phyloP scores from a whole-genome alignment of 2,888 invertebrate species.

The Drosophila cracens region DNA sequence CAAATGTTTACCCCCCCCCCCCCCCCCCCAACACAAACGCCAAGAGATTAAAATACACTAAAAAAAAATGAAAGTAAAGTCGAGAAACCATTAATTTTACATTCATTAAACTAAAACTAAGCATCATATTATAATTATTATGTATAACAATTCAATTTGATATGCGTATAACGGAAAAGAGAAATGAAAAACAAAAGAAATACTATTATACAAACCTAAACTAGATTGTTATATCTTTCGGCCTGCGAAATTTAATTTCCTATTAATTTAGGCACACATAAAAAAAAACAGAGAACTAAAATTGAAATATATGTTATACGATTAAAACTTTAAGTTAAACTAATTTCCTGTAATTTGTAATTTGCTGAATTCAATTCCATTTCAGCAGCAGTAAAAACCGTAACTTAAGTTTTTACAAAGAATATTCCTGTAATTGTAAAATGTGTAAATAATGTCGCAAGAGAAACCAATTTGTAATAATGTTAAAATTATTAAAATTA shows the following conservation, averaged over 20 bases:
- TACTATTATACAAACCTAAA: conserved; percentile 32
- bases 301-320: conserved; percentile 30
- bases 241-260: conserved; percentile 76
- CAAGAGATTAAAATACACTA: conserved; percentile 64
- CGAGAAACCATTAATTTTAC: conserved; percentile 54
- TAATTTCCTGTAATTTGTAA: conserved; percentile 57
- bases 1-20: conserved; percentile 44
- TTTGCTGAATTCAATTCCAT: conserved; percentile 42
- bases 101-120: conserved; percentile 42
- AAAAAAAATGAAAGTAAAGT: conserved; percentile 2
- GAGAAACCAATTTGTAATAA: conserved; percentile 37
- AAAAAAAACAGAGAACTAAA: conserved; percentile 26
- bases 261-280: conserved; percentile 67
- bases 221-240: conserved; percentile 63
- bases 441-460: conserved; percentile 66
- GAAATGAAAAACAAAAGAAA: conserved; percentile 22
- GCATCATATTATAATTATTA: conserved; percentile 48
- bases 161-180: conserved; percentile 51
- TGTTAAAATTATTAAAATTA: conserved; percentile 56
- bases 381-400: conserved; percentile 13
- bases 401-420: conserved; percentile 60
- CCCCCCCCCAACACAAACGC: conserved; percentile 19
- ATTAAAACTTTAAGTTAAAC: conserved; percentile 47
- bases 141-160: conserved; percentile 47
- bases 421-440: conserved; percentile 76